Conservation (phyloP, 2,888 invertebrate genomes). For the Thereva nobilitata region DNA sequence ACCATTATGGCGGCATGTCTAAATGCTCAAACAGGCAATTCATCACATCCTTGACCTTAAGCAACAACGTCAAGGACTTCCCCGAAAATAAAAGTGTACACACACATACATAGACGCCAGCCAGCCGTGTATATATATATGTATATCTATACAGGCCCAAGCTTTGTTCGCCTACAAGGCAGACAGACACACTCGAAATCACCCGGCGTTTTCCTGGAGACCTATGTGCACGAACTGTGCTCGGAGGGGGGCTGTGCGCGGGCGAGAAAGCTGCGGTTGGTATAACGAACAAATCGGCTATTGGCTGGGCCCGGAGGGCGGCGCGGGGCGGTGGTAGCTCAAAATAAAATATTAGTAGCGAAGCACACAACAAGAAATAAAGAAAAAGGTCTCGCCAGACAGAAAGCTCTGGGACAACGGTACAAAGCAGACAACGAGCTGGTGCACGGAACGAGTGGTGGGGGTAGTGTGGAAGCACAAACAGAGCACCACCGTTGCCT, state of each 20-base stretch:
- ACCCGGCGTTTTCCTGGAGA: constrained; percentile 4
- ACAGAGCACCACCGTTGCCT: no score
- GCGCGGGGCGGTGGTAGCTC: constrained; percentile 11
- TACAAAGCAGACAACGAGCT: constrained; percentile 14
- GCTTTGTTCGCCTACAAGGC: constrained; percentile 19
- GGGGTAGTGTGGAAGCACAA: background rate
- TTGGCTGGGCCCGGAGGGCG: background rate
- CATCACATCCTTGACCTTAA: constrained; percentile 47
- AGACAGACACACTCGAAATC: constrained; percentile 6
- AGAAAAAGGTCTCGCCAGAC: constrained; percentile 37
- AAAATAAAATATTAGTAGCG: constrained; percentile 26
- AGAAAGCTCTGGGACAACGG: constrained; percentile 35
- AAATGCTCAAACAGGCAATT: constrained; percentile 42
- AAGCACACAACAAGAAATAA: constrained; percentile 12
- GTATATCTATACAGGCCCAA: background rate
- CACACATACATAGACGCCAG: constrained; percentile 4
- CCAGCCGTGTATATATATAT: background rate
- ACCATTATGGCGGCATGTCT: constrained; percentile 35
- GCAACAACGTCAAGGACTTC: constrained; percentile 45
- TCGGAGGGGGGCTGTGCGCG: constrained; percentile 13
- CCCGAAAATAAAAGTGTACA: constrained; percentile 39
- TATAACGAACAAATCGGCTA: constrained; percentile 13
- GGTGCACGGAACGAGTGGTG: background rate
- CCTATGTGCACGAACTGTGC: background rate
- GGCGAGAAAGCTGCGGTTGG: background rate